phyloP scores from a whole-genome alignment of 1,140 invertebrate species.

The Euglossa dilemma region DNA sequence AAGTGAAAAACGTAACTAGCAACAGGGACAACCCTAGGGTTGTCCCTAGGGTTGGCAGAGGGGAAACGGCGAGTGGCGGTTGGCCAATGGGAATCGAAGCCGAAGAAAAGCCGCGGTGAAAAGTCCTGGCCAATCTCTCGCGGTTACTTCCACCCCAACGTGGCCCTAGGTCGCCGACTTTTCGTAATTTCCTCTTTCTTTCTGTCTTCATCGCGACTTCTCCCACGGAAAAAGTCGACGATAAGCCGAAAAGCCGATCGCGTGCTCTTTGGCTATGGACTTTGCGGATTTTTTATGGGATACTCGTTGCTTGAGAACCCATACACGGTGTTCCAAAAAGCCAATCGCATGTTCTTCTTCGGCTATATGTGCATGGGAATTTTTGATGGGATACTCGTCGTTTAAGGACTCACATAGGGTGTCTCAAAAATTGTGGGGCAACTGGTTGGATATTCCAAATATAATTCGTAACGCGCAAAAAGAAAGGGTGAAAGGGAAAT shows the following conservation, averaged over 20 bases:
- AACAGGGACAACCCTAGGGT: slow-evolving; percentile 8
- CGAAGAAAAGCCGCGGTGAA: slow-evolving; percentile 47
- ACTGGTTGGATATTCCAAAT: no score
- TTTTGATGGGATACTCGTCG: no score
- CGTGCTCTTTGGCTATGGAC: not conserved
- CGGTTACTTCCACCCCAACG: not conserved
- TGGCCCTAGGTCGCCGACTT: not conserved
- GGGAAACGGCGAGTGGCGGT: slow-evolving; percentile 41
- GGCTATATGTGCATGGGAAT: not conserved
- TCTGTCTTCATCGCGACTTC: not conserved
- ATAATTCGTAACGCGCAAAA: no score
- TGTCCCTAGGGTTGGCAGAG: slow-evolving; percentile 16
- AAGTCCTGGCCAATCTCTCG: slow-evolving; percentile 5
- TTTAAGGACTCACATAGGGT: no score
- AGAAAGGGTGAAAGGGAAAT: no score
- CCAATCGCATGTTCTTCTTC: no score
- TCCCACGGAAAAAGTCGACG: slow-evolving; percentile 6
- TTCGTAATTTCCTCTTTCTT: slow-evolving; percentile 13
- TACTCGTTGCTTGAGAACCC: not conserved
- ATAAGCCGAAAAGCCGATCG: slow-evolving; percentile 42
- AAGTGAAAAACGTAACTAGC: slow-evolving; percentile 50
- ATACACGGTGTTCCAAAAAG: not conserved
- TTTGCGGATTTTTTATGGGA: not conserved
- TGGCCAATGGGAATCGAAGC: slow-evolving; percentile 62
- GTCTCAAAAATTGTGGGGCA: no score